These are phyloP conservation scores for Halictus quadricinctus DNA, from an alignment of 2,888 invertebrate genomes.

Conservation along the genomic window DNA sequence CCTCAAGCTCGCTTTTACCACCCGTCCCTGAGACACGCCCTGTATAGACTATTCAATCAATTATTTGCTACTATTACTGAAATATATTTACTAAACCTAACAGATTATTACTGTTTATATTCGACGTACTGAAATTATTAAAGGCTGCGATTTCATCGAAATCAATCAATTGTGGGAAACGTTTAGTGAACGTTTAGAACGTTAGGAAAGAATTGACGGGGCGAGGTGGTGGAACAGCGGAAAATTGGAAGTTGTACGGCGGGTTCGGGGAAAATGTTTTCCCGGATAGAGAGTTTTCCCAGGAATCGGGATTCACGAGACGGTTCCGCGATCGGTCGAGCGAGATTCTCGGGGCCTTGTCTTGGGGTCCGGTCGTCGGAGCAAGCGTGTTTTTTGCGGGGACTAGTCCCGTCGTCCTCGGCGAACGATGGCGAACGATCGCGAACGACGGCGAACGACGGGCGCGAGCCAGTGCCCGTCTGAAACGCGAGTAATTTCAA, in stretches of 20 bases:
- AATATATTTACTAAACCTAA: no score
- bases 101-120: no score
- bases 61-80: no score
- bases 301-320: conserved; percentile 58
- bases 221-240: not conserved
- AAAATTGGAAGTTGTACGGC: not conserved
- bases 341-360: conserved; percentile 52
- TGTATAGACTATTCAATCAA: no score
- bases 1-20: no score
- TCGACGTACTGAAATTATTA: no score
- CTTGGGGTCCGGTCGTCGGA: conserved; percentile 51
- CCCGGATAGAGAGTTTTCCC: conserved; percentile 57
- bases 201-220: not conserved
- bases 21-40: no score
- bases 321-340: conserved; percentile 42
- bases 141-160: no score
- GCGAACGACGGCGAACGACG: not conserved
- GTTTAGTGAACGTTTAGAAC: not conserved
- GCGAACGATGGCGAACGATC: not conserved
- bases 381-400: conserved; percentile 60
- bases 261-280: conserved; percentile 51
- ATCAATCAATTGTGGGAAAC: no score
- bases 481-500: conserved; percentile 64
- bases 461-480: conserved; percentile 8
- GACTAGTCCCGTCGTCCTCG: conserved; percentile 58